Percentiles rank a stretch among this genome's conserved stretches.
Conservation (phyloP, 2,888 invertebrate genomes). For the Micoletzkya japonica region DNA sequence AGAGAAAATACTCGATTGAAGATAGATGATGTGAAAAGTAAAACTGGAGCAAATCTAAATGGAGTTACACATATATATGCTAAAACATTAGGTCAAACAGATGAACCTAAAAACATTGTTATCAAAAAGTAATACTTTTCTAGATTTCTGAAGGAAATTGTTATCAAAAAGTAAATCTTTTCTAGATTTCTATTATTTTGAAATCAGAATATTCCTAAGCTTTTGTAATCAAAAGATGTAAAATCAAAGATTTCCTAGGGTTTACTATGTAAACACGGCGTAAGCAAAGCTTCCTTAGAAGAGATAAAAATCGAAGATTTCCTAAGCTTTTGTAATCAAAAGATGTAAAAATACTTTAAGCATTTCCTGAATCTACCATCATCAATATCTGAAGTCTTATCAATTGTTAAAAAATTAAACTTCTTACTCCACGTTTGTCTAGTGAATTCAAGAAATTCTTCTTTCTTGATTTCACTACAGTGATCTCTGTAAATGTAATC, state of each 20-base stretch:
- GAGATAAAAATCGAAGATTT: constrained; percentile 5
- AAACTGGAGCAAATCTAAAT: constrained; percentile 15
- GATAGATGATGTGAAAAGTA: constrained; percentile 10
- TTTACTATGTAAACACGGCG: background rate
- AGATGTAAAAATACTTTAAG: constrained; percentile 36
- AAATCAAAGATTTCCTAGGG: background rate
- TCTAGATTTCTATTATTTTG: too few relatives aligned
- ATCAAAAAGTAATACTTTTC: constrained; percentile 8
- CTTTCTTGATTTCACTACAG: constrained; percentile 34
- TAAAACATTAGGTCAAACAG: constrained; percentile 13
- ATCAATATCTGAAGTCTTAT: constrained; percentile 33
- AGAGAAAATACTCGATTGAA: constrained; percentile 13
- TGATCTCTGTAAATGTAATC: constrained; percentile 42
- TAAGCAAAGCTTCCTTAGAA: constrained; percentile 7
- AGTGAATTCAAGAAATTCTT: constrained; percentile 35
- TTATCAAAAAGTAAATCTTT: too few relatives aligned
- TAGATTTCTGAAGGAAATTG: too few relatives aligned
- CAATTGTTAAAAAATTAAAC: constrained; percentile 40
- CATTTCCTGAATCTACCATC: constrained; percentile 35
- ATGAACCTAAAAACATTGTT: constrained; percentile 17
- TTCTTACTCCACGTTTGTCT: constrained; percentile 32
- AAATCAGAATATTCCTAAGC: too few relatives aligned
- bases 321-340: background rate
- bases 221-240: background rate
- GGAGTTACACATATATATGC: constrained; percentile 16